These are phyloP conservation scores for Leptarthrus brevirostris DNA, from an alignment of 2,888 invertebrate species.

Conservation along the genomic window DNA sequence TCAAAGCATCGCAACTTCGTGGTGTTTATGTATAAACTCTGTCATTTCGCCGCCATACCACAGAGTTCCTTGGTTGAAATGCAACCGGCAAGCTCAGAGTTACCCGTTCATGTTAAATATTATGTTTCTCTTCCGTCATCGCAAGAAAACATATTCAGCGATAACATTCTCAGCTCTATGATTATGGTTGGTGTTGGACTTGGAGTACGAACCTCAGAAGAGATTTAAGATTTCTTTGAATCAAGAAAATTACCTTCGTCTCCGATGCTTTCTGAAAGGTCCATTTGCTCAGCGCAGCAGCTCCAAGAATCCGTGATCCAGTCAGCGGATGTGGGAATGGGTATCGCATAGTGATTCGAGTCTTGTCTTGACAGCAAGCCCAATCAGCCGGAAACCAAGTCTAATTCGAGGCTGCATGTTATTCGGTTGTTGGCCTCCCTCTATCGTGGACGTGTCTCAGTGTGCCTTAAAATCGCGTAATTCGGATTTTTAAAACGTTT, in stretches of 20 bases:
- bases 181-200: too few species aligned
- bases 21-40: not conserved
- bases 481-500: not conserved
- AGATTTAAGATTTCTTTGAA: not conserved
- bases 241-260: too few species aligned
- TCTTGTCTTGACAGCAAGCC: constrained; percentile 23
- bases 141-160: too few species aligned
- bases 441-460: constrained; percentile 59
- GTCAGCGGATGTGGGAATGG: constrained; percentile 30
- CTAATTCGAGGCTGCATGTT: constrained; percentile 56
- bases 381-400: constrained; percentile 54
- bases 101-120: too few species aligned
- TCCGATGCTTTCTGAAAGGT: not conserved
- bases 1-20: too few species aligned
- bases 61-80: too few species aligned
- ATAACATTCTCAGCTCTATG: too few species aligned
- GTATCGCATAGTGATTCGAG: constrained; percentile 6
- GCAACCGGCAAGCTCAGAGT: too few species aligned
- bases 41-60: constrained; percentile 8
- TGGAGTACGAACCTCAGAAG: too few species aligned
- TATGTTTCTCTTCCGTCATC: too few species aligned
- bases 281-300: constrained; percentile 8
- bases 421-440: constrained; percentile 58
- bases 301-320: constrained; percentile 30
- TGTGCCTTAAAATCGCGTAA: constrained; percentile 33